Conservation (phyloP, 2,113 vertebrate genomes). For the Brachyistius frenatus region DNA sequence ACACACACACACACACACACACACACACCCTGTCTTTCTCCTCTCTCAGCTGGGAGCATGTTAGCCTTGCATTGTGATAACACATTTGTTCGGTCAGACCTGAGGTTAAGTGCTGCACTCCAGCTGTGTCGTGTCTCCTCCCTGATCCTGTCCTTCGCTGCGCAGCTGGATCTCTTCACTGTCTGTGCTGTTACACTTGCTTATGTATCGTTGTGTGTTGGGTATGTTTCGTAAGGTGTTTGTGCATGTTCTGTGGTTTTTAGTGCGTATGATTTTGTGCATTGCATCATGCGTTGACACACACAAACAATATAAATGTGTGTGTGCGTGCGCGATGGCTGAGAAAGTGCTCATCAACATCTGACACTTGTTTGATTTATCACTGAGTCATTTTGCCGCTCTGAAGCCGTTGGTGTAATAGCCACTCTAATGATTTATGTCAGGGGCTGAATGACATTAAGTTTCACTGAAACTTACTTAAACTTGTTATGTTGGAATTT, state of each 20-base stretch:
- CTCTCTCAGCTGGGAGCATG: conserved; percentile 16
- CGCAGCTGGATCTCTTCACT: conserved; percentile 73
- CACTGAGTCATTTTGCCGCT: conserved; percentile 28
- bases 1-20: background rate
- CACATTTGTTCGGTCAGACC: conserved; percentile 19
- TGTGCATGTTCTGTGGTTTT: background rate
- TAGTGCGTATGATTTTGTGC: background rate
- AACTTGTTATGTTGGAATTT: conserved; percentile 14
- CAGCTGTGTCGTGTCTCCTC: conserved; percentile 75
- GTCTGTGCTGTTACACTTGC: conserved; percentile 15
- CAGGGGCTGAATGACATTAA: background rate
- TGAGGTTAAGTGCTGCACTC: conserved; percentile 19
- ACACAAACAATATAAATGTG: background rate
- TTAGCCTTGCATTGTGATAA: conserved; percentile 48
- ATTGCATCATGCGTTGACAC: background rate
- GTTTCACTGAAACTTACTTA: conserved; percentile 34
- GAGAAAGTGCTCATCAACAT: background rate
- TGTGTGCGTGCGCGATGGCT: conserved; percentile 16
- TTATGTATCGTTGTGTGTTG: conserved; percentile 11
- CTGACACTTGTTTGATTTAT: conserved; percentile 61
- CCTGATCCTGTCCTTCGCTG: conserved; percentile 54
- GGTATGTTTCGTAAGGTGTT: background rate
- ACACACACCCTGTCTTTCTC: background rate
- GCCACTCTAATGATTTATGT: conserved; percentile 55
- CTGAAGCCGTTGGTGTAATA: conserved; percentile 34